Percentiles rank a stretch among this genome's conserved stretches.
These are phyloP conservation scores for Actinernus sp. DNA, from an alignment of 92 coral and sea anemone species.

Conservation along the genomic window DNA sequence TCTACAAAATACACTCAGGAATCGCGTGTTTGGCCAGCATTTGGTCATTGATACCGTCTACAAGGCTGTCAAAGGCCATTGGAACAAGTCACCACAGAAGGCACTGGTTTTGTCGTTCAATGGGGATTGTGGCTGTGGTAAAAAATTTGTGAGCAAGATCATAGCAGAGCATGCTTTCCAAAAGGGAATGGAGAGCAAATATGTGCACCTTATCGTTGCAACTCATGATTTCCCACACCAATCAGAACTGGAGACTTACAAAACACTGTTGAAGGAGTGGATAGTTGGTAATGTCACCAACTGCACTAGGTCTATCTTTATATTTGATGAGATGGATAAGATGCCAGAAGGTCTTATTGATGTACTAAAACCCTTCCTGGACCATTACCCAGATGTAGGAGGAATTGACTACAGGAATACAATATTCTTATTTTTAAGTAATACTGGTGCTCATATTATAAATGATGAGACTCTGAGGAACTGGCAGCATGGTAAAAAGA, in stretches of 20 bases:
- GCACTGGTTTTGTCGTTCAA: constrained; percentile 91
- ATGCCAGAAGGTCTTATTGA: constrained; percentile 89
- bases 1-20: constrained; percentile 54
- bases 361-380: constrained; percentile 85
- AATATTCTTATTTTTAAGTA: constrained; percentile 88
- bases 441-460: constrained; percentile 84
- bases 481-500: constrained; percentile 77
- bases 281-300: constrained; percentile 62
- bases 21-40: constrained; percentile 89
- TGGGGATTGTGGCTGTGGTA: constrained; percentile 97
- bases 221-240: constrained; percentile 88
- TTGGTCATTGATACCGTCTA: constrained; percentile 70
- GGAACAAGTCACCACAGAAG: constrained; percentile 71
- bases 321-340: constrained; percentile 97
- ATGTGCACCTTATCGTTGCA: constrained; percentile 78
- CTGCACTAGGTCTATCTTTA: constrained; percentile 82
- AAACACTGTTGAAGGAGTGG: constrained; percentile 40
- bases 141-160: constrained; percentile 84
- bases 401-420: constrained; percentile 79
- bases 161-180: constrained; percentile 75
- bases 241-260: constrained; percentile 55
- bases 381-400: constrained; percentile 73
- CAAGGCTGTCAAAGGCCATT: constrained; percentile 86
- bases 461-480: constrained; percentile 67
- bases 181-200: constrained; percentile 80